Percentiles rank a stretch among this genome's conserved stretches.
Conservation (phyloP, 2,797 vertebrate species). For the Spinibarbus caldwelli region DNA sequence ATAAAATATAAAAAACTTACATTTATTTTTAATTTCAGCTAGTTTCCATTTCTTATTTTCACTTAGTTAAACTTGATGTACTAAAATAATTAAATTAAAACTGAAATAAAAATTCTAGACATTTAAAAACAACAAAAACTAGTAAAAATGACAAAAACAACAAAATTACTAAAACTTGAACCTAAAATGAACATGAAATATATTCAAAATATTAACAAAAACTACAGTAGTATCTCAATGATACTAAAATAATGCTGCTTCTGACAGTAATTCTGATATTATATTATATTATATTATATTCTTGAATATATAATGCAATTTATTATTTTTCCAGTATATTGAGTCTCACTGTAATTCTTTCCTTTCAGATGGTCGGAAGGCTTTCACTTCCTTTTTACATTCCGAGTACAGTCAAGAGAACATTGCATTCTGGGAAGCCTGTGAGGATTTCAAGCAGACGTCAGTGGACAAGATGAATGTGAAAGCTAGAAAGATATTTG, state of each 20-base stretch:
- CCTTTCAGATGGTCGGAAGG: constrained; percentile 78
- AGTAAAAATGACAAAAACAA: background rate
- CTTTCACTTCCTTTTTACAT: constrained; percentile 85
- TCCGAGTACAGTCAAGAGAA: constrained; percentile 94
- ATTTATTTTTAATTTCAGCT: background rate
- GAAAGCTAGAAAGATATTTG: constrained; percentile 86
- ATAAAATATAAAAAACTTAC: background rate
- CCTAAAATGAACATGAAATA: too few species aligned
- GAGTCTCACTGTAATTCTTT: background rate
- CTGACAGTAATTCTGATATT: too few species aligned
- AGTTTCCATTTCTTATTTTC: background rate
- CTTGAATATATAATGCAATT: background rate
- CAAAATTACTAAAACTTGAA: background rate
- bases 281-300: background rate
- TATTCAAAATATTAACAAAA: too few species aligned
- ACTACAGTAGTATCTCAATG: too few species aligned
- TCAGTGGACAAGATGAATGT: constrained; percentile 71
- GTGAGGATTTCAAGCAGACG: constrained; percentile 87
- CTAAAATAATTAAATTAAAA: background rate
- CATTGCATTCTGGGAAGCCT: constrained; percentile 91
- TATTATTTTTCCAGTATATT: background rate
- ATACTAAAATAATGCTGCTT: background rate
- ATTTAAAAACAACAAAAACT: too few species aligned
- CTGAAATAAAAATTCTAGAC: background rate
- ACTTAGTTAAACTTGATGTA: background rate